Evolutionary conservation across 2,113 vertebrate genomes (phyloP).

Genomic region (Hyperoodon ampullatus): DNA sequence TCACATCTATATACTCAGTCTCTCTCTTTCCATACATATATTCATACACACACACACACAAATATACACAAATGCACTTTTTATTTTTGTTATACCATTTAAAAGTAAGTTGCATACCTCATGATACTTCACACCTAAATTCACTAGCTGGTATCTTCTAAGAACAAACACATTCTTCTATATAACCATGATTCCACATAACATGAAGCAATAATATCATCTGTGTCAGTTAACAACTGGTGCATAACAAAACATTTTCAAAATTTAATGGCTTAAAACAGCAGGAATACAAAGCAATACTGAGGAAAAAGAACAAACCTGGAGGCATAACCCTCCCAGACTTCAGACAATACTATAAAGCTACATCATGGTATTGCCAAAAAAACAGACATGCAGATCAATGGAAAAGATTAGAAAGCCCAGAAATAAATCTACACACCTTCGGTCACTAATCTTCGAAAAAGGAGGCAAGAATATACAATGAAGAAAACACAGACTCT

Average conservation of each 20-base stretch:
- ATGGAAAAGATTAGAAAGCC: neutral
- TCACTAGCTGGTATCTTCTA: neutral
- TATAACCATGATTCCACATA: neutral
- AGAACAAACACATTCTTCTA: neutral
- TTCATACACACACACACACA: neutral
- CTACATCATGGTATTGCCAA: neutral
- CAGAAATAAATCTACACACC: neutral
- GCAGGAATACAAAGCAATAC: neutral
- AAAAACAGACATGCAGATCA: neutral
- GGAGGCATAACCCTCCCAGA: neutral
- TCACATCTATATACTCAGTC: neutral
- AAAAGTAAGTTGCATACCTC: neutral
- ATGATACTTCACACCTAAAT: neutral
- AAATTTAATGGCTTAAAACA: constrained; percentile 9
- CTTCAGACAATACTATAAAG: neutral
- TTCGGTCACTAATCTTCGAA: neutral
- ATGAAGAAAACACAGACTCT: neutral
- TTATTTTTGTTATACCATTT: neutral
- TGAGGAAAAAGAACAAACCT: neutral
- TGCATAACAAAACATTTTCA: neutral
- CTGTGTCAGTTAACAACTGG: neutral
- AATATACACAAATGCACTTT: neutral
- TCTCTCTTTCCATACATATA: neutral
- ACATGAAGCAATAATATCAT: constrained; percentile 38
- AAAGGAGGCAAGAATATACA: neutral